Evolutionary conservation across 2,113 vertebrate genomes (phyloP), one percentile per base, ranked within the genome.

Genomic region (Typhlomys cinereus): DNA sequence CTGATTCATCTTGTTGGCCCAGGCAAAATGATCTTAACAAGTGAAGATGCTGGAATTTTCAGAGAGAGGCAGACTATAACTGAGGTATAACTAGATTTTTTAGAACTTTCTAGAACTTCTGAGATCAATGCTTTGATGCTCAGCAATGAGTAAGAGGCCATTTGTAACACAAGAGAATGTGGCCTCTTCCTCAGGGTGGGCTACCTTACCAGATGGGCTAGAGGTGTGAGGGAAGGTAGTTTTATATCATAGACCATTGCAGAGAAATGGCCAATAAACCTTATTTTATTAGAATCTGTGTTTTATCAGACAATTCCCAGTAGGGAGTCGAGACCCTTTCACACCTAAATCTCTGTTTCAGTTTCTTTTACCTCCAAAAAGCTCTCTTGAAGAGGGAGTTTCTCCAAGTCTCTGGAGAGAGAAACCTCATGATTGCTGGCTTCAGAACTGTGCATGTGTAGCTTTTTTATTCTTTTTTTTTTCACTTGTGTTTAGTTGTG

Each of bases 401-500:
- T 79, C 36, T 89, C 74, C 20, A 87, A 41, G 81, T 90, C 81
- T 66, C 66, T 57, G 71, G n/a, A 93, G n/a, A 29, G 61, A 88
- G 78, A 52, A 75, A 57, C 36, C 59, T 92, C 80, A 50, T 89
- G 85, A 31, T 34, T 93, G 39, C 75, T 95, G 85, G 94, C 94
- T 95, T 96, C 76, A 34, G 29, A 92, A 86, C 41, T 64, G 50
- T 41, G 20, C 41, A 57, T 74, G 73, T 76, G 73, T 61, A 76
- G 12, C n/a, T n/a, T n/a, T n/a, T n/a, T n/a, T n/a, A n/a, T n/a
- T n/a, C 86, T 95, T 93, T 90, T 67, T 52, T 13, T 52, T 7
- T 12, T 39, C 17, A 76, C 95, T 95, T 93, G 71, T 90, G 74
- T 85, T 92, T 92, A 89, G 79, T 92, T 82, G 75, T 94, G 90